phyloP scores from a whole-genome alignment of 1,140 invertebrate genomes.

The Muscidifurax raptorellus region DNA sequence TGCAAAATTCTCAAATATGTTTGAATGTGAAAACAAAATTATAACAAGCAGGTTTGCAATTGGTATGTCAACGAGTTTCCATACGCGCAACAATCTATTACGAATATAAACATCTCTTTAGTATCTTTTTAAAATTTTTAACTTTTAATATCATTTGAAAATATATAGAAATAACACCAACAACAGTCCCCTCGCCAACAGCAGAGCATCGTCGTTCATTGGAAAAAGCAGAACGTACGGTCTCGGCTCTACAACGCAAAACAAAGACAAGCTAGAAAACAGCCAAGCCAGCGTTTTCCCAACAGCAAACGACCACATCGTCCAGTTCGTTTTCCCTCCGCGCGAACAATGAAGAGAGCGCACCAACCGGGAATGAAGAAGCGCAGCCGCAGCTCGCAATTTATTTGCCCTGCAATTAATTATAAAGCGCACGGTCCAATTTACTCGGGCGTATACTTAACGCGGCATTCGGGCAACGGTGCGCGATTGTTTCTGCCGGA shows the following conservation, averaged over 20 bases:
- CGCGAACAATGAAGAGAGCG: slow-evolving; percentile 8
- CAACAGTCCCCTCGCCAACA: background rate
- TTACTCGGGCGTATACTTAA: background rate
- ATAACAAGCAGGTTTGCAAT: too few species aligned
- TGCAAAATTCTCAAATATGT: too few species aligned
- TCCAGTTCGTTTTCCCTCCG: slow-evolving; percentile 18
- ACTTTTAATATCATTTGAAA: background rate
- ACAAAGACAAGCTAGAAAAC: background rate
- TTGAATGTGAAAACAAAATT: too few species aligned
- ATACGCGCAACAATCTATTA: background rate
- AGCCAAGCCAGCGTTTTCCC: background rate
- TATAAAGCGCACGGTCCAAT: slow-evolving; percentile 8
- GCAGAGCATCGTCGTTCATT: background rate
- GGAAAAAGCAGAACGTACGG: background rate
- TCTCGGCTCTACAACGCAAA: background rate
- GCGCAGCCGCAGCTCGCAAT: slow-evolving; percentile 3
- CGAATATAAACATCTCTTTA: too few species aligned
- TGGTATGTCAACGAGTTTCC: too few species aligned
- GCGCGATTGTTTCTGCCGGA: background rate
- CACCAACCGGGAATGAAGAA: background rate
- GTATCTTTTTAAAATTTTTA: background rate
- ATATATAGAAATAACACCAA: background rate
- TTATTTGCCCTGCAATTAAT: slow-evolving; percentile 19
- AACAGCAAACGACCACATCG: background rate
- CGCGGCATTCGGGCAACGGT: background rate